phyloP scores from a whole-genome alignment of 2,888 invertebrate genomes.

The Nebria salina region DNA sequence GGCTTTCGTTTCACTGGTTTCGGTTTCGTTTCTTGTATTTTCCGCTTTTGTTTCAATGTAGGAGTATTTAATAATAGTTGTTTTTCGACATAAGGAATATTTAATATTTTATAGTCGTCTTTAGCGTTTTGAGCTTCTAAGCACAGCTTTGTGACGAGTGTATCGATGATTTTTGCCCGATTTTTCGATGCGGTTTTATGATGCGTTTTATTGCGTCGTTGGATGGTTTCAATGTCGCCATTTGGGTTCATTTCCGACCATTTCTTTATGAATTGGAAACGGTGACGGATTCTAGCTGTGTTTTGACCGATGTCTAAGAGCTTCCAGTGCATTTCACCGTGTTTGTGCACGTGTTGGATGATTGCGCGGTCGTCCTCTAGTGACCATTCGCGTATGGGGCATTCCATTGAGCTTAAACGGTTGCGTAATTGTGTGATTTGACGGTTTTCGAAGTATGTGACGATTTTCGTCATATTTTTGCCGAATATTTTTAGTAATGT shows the following conservation, averaged over 20 bases:
- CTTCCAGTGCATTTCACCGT: conserved; percentile 66
- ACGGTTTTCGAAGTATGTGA: conserved; percentile 70
- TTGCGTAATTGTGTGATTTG: conserved; percentile 70
- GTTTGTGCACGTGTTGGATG: conserved; percentile 64
- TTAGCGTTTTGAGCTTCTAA: neutral
- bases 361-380: conserved; percentile 70
- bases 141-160: neutral
- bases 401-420: conserved; percentile 60
- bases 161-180: neutral
- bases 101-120: neutral
- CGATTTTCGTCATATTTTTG: conserved; percentile 66
- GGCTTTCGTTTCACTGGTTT: neutral
- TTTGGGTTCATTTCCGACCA: conserved; percentile 66
- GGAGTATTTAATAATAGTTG: neutral
- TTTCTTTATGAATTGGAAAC: conserved; percentile 66
- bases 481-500: conserved; percentile 72
- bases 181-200: neutral
- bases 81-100: neutral
- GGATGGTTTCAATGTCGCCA: conserved; percentile 59
- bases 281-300: conserved; percentile 70
- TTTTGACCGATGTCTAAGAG: conserved; percentile 67
- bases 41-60: neutral
- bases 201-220: conserved; percentile 56
- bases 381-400: conserved; percentile 68
- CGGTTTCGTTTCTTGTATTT: neutral